A percentile compares a stretch with the other conserved stretches of the same genome.
phyloP scores from a whole-genome alignment of 30 jellyfish, hydroid and myxozoan genomes.

The Cassiopea andromeda region DNA sequence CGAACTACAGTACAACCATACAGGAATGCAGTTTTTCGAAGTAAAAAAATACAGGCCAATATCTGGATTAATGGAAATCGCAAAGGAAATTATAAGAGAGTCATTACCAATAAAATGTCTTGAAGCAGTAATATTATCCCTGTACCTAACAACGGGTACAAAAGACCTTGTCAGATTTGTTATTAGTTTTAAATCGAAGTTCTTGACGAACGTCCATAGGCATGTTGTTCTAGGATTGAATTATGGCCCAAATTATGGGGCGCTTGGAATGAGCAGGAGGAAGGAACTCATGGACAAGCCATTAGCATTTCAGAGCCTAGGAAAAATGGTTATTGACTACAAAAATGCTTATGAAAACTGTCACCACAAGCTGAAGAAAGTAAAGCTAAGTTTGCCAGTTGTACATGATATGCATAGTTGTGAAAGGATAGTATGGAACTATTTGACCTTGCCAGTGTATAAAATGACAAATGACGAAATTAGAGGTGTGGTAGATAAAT shows the following conservation, averaged over 20 bases:
- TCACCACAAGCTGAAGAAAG: constrained; percentile 74
- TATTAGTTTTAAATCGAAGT: constrained; percentile 85
- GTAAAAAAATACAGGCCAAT: constrained; percentile 81
- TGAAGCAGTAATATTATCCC: constrained; percentile 85
- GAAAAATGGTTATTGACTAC: constrained; percentile 67
- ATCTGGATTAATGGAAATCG: constrained; percentile 83
- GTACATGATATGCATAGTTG: constrained; percentile 75
- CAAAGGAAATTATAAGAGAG: constrained; percentile 83
- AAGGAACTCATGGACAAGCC: constrained; percentile 82
- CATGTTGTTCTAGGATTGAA: constrained; percentile 90
- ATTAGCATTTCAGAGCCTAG: constrained; percentile 57
- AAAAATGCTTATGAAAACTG: constrained; percentile 72
- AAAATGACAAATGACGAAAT: constrained; percentile 68
- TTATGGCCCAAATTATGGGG: constrained; percentile 77
- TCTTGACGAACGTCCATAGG: constrained; percentile 67
- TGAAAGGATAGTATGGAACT: constrained; percentile 80
- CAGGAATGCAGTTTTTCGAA: constrained; percentile 90
- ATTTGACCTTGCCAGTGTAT: constrained; percentile 59
- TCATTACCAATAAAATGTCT: constrained; percentile 90
- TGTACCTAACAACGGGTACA: constrained; percentile 77
- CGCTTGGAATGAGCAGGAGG: constrained; percentile 93
- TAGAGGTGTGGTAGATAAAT: constrained; percentile 54
- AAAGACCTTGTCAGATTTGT: constrained; percentile 73
- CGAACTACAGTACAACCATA: constrained; percentile 84
- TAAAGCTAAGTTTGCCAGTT: constrained; percentile 70